Evolutionary conservation across 2,113 vertebrate genomes (phyloP), one percentile per base, ranked within the genome.

Genomic region (Syngnathoides biaculeatus): DNA sequence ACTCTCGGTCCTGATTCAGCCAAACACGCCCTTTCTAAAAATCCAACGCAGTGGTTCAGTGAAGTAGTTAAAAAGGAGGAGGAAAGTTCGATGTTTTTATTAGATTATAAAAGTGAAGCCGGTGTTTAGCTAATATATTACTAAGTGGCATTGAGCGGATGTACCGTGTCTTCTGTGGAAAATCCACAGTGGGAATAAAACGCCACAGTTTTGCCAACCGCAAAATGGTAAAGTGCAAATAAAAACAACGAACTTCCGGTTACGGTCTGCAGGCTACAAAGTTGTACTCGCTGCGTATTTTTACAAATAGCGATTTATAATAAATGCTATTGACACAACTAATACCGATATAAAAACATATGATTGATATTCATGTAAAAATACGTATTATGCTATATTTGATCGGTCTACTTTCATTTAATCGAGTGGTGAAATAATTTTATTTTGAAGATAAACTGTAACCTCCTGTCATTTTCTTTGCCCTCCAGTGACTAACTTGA

Each of bases 11-110:
- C 83, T 66, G 68, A 56, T 71, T 77, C 53, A 59, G 38, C 79
- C 75, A 64, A 86, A 89, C 84, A 89, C 90, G 81, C 88, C 89
- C 88, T 84, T 68, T 30, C 77, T 65, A 83, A 65, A 65, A 80
- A 83, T 81, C 81, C 85, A 71, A 67, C 53, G 66, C 24, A 65
- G 45, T 35, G 4, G 64, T 63, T 53, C 2, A 8, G 40, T 53
- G n/a, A n/a, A 50, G 65, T 80, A 45, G 3, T 15, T 42, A n/a
- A 27, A 40, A 45, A 64, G 27, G 19, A 22, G 3, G 20, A 26
- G 0, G 11, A 19, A 20, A 27, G 2, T 19, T 1, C 38, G 19
- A 48, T 62, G 9, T 24, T 55, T 62, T 11, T 24, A 26, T 14
- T 60, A 11, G 40, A 11, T 19, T 9, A 20, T 26, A 30, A 42